Evolutionary conservation across 2,113 vertebrate species (phyloP).

Genomic region (Panurus biarmicus): DNA sequence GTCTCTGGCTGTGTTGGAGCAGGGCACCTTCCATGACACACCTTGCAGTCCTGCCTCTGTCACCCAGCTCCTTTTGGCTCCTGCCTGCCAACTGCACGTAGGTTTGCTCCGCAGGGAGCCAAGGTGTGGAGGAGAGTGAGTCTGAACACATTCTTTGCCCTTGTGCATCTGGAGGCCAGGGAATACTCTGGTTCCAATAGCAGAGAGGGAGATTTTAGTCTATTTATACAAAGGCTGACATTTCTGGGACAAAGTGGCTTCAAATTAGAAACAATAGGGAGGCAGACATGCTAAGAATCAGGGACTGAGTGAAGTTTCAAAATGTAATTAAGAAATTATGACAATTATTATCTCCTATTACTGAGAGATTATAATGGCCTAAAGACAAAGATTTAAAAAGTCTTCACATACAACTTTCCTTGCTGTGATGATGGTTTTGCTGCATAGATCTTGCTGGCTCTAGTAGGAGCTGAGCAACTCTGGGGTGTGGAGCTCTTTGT

Average conservation of each 20-base stretch:
- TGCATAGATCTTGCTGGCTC: neutral
- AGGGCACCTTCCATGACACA: neutral
- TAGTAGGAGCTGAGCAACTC: neutral
- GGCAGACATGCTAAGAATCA: neutral
- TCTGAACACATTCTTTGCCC: neutral
- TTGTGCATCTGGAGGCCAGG: neutral
- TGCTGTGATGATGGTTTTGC: neutral
- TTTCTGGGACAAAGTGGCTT: neutral
- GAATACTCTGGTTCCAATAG: neutral
- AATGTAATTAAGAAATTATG: neutral
- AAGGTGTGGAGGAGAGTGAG: neutral
- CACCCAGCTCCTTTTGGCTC: neutral
- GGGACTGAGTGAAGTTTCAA: neutral
- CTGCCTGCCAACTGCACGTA: neutral
- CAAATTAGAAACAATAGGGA: neutral
- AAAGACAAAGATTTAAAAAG: neutral
- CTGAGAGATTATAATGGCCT: neutral
- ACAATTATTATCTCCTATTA: neutral
- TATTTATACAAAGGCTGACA: neutral
- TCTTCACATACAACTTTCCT: neutral
- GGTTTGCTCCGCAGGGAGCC: neutral
- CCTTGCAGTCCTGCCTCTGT: neutral
- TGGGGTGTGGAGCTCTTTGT: neutral
- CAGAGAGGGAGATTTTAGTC: neutral
- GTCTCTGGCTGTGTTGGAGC: neutral